Percentiles rank a stretch among this genome's conserved stretches.
Conservation (phyloP, 1,140 invertebrate species). For the Gonatopus flavifemur region DNA sequence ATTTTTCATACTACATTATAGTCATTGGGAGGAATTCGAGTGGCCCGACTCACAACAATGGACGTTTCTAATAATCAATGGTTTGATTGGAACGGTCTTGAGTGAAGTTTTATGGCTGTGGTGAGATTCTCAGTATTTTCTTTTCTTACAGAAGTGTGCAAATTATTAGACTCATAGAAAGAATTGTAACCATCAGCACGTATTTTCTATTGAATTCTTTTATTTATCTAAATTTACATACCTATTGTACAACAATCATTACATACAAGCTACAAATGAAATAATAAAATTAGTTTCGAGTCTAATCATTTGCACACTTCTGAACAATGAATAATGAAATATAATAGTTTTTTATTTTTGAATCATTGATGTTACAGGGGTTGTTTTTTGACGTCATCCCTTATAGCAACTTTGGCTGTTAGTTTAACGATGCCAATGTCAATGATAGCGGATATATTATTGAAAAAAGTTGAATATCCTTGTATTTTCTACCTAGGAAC, state of each 20-base stretch:
- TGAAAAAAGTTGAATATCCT: constrained; percentile 75
- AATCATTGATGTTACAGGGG: constrained; percentile 70
- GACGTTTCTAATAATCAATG: constrained; percentile 78
- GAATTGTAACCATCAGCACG: too few species aligned
- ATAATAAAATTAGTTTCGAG: too few species aligned
- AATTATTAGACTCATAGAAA: too few species aligned
- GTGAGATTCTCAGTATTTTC: too few species aligned
- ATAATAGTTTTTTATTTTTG: constrained; percentile 3
- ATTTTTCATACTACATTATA: constrained; percentile 81
- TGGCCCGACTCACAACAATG: constrained; percentile 80
- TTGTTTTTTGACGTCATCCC: constrained; percentile 85
- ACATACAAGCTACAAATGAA: too few species aligned
- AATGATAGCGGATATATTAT: constrained; percentile 77
- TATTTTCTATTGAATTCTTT: too few species aligned
- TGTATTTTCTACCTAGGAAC: constrained; percentile 79
- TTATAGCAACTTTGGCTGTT: constrained; percentile 81
- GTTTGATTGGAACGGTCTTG: constrained; percentile 83
- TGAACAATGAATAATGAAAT: too few species aligned
- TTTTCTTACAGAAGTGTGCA: too few species aligned
- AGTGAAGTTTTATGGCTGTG: constrained; percentile 87
- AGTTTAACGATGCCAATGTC: constrained; percentile 84
- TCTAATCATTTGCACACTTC: too few species aligned
- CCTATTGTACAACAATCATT: too few species aligned
- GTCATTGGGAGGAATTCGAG: constrained; percentile 75
- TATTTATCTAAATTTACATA: too few species aligned